phyloP scores from a whole-genome alignment of 2,888 invertebrate genomes.

The Anoncus sp. region DNA sequence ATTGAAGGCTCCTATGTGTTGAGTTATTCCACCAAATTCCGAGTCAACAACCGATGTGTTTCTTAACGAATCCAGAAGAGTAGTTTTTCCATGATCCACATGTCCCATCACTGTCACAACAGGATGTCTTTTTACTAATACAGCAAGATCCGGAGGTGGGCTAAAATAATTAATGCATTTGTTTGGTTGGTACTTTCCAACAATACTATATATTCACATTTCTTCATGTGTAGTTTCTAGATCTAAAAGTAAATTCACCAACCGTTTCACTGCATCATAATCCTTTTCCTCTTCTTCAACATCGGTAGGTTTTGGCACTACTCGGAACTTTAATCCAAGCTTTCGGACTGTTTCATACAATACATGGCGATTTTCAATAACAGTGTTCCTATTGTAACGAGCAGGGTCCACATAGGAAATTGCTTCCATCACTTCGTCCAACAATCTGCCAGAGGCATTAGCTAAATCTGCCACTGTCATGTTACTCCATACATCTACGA shows the following conservation, averaged over 20 bases:
- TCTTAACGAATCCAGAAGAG: slow-evolving; percentile 94
- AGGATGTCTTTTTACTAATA: slow-evolving; percentile 91
- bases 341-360: slow-evolving; percentile 88
- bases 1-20: slow-evolving; percentile 99
- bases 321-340: slow-evolving; percentile 87
- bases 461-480: slow-evolving; percentile 86
- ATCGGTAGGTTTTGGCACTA: slow-evolving; percentile 84
- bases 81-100: slow-evolving; percentile 99
- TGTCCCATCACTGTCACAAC: slow-evolving; percentile 99
- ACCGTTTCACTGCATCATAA: slow-evolving; percentile 75
- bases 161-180: slow-evolving; percentile 58
- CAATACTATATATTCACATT: neutral
- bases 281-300: slow-evolving; percentile 79
- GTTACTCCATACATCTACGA: neutral
- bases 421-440: slow-evolving; percentile 89
- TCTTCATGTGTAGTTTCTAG: neutral
- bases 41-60: slow-evolving; percentile 93
- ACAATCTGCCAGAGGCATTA: slow-evolving; percentile 85
- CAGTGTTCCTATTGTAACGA: slow-evolving; percentile 84
- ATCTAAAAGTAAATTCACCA: slow-evolving; percentile 21
- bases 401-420: slow-evolving; percentile 87
- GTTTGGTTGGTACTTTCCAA: neutral
- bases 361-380: slow-evolving; percentile 87
- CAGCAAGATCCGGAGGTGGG: slow-evolving; percentile 87
- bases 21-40: slow-evolving; percentile 99